Conservation (phyloP, 2,113 vertebrate species). For the Daboia siamensis region DNA sequence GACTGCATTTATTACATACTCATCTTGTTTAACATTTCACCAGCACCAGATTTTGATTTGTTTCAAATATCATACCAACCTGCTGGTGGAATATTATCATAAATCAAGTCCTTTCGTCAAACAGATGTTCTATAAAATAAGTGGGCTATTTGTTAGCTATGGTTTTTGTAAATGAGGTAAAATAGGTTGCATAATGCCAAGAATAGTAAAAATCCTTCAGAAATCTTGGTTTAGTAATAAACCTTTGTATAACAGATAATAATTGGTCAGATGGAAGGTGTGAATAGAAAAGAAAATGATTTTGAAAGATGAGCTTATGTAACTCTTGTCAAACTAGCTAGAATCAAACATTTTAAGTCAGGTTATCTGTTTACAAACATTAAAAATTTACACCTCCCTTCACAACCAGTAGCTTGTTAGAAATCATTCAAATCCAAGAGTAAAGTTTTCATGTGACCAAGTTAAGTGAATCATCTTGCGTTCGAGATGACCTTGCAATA, state of each 20-base stretch:
- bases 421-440: constrained; percentile 30
- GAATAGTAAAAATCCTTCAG: constrained; percentile 63
- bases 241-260: constrained; percentile 54
- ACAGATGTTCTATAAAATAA: constrained; percentile 22
- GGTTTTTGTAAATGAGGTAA: constrained; percentile 52
- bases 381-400: constrained; percentile 61
- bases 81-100: constrained; percentile 39
- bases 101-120: constrained; percentile 14
- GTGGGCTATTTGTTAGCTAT: constrained; percentile 43
- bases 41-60: constrained; percentile 39
- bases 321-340: constrained; percentile 56
- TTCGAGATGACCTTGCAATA: constrained; percentile 40
- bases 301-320: constrained; percentile 52
- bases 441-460: constrained; percentile 38
- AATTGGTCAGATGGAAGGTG: constrained; percentile 47
- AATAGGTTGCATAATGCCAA: constrained; percentile 45
- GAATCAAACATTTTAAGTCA: constrained; percentile 59
- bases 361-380: constrained; percentile 60
- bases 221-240: constrained; percentile 58
- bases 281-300: constrained; percentile 13
- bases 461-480: constrained; percentile 57
- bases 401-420: constrained; percentile 53
- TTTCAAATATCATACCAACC: constrained; percentile 38
- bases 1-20: constrained; percentile 46
- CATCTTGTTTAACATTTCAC: constrained; percentile 51